Conservation (phyloP, 1,140 invertebrate species). For the Pachypsylla venusta region DNA sequence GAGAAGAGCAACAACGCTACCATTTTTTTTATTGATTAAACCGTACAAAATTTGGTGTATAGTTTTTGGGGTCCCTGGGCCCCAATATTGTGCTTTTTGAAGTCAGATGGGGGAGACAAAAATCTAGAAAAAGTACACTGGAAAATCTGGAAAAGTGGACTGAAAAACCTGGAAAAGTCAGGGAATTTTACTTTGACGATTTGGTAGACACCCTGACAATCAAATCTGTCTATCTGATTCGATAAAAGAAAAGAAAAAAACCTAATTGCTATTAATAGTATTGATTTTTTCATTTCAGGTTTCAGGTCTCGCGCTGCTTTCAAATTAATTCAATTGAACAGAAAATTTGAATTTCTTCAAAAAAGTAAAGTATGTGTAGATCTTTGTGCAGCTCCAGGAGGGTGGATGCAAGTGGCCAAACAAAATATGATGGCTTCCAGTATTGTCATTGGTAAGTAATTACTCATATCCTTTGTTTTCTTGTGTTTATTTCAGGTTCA, state of each 20-base stretch:
- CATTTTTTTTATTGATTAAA: background rate
- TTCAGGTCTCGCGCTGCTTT: conserved; percentile 95
- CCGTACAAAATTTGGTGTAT: no score
- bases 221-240: background rate
- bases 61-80: no score
- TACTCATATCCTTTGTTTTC: no score
- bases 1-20: background rate
- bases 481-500: no score
- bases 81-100: no score
- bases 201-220: no score
- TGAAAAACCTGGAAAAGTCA: no score
- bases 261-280: conserved; percentile 16
- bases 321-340: conserved; percentile 94
- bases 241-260: conserved; percentile 6
- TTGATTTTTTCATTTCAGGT: conserved; percentile 46
- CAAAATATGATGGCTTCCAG: conserved; percentile 97
- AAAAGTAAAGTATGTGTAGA: conserved; percentile 91
- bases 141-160: no score
- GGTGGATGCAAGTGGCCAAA: conserved; percentile 99
- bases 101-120: no score
- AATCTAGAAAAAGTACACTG: no score
- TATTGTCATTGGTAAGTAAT: conserved; percentile 57
- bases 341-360: conserved; percentile 95
- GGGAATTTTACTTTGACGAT: no score
- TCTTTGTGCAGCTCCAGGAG: conserved; percentile 96